Evolutionary conservation across 2,888 invertebrate species (phyloP), one percentile per base, ranked within the genome.

Genomic region (Beris morrisii): DNA sequence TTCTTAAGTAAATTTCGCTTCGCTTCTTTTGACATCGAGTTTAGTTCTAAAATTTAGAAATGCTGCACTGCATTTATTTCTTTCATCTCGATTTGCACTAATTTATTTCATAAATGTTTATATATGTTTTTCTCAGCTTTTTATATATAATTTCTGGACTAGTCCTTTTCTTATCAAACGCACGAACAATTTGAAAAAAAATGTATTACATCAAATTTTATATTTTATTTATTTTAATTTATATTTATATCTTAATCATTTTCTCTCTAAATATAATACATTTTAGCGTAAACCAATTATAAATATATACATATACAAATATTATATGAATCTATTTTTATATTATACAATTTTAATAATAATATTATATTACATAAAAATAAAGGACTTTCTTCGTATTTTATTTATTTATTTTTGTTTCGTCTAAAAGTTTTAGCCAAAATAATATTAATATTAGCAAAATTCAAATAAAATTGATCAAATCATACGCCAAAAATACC

Each of bases 271-370:
- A 48, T 13, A 48, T 48, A 6, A 13, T 11, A 48, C 12, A n/a
- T 48, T 4, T 48, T 48, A 13, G 48, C 15, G n/a, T 44, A 12
- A 12, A 12, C n/a, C n/a, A 12, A 12, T 3, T 12, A 44, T 44
- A 12, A 48, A 48, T 48, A 48, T 13, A 48, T 48, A 48, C n/a
- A 48, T 13, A 13, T 48, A 48, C 22, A 38, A 38, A 38, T 38
- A 38, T 38, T 7, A 38, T 38, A 48, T 11, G 12, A 6, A 48
- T 13, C 15, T 48, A 11, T 13, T 48, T 48, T 48, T 12, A 13
- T 48, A 48, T 48, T 44, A 9, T 44, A 44, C n/a, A 44, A 48
- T 13, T 48, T 13, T 48, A 13, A n/a, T 4, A 13, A 48, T 15
- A 13, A 48, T 11, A 48, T 48, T 48, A 48, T 13, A 48, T 6